Percentiles rank a stretch among this genome's conserved stretches.
Evolutionary conservation across 1,140 invertebrate species (phyloP).

Genomic region (Magallana ariakensis): DNA sequence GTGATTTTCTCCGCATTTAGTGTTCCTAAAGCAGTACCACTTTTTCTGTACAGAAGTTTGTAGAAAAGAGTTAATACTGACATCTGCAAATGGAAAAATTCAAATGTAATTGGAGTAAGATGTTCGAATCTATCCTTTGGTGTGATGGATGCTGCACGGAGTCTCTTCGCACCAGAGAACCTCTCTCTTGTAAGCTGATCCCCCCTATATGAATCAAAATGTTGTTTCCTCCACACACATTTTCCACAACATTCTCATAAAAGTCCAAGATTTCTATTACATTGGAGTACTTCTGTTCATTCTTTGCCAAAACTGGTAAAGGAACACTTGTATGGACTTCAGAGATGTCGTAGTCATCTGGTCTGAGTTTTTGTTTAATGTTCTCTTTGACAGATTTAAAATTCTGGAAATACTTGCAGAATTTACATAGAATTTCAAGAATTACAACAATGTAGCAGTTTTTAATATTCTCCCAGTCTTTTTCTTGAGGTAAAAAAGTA

Average conservation of each 20-base stretch:
- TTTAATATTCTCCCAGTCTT: constrained; percentile 39
- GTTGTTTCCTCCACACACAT: not conserved
- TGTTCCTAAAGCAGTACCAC: constrained; percentile 30
- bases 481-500: constrained; percentile 30
- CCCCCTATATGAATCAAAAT: not conserved
- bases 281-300: constrained; percentile 55
- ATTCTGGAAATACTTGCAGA: constrained; percentile 43
- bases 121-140: not conserved
- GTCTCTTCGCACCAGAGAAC: constrained; percentile 15
- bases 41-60: constrained; percentile 8
- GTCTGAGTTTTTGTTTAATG: not conserved
- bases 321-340: constrained; percentile 42
- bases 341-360: constrained; percentile 27
- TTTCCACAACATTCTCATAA: constrained; percentile 30
- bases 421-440: constrained; percentile 36
- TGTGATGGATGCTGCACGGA: not conserved
- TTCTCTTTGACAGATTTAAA: not conserved
- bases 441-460: constrained; percentile 18
- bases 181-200: not conserved
- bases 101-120: not conserved
- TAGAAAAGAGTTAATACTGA: not conserved
- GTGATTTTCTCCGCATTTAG: constrained; percentile 41
- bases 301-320: constrained; percentile 47
- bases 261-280: constrained; percentile 49
- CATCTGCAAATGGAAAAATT: constrained; percentile 9